phyloP scores from a whole-genome alignment of 2,888 invertebrate species.

The Melanostoma mellinum region DNA sequence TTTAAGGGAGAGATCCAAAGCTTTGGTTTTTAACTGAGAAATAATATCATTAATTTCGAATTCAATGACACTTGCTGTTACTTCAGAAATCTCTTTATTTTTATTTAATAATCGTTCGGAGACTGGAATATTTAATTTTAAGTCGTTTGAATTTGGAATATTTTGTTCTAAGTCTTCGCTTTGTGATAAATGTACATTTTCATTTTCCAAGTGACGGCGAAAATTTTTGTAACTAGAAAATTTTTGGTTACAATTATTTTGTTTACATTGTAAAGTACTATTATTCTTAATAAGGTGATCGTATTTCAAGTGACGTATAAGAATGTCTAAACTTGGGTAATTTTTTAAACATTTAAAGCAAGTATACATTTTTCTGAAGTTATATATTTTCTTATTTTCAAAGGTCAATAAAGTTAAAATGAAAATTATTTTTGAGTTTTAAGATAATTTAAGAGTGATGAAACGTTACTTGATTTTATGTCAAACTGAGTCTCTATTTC shows the following conservation, averaged over 20 bases:
- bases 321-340: slow-evolving; percentile 13
- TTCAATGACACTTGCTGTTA: neutral
- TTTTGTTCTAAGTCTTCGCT: no score
- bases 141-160: no score
- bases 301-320: slow-evolving; percentile 50
- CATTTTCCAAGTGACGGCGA: slow-evolving; percentile 47
- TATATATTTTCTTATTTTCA: neutral
- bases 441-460: slow-evolving; percentile 33
- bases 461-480: slow-evolving; percentile 34
- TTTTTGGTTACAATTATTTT: slow-evolving; percentile 54
- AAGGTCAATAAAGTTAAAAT: neutral
- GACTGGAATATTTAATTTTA: neutral
- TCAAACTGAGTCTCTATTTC: slow-evolving; percentile 43
- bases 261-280: slow-evolving; percentile 43
- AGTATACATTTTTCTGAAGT: slow-evolving; percentile 34
- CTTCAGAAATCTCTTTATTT: neutral
- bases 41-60: neutral
- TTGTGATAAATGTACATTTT: neutral
- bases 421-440: slow-evolving; percentile 2
- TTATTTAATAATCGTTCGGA: neutral
- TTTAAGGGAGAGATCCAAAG: slow-evolving; percentile 6
- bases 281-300: slow-evolving; percentile 46
- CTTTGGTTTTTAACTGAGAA: neutral
- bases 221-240: slow-evolving; percentile 51
- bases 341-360: slow-evolving; percentile 48